Evolutionary conservation across 1,140 invertebrate genomes (phyloP).

Genomic region (Drosophila kikkawai): DNA sequence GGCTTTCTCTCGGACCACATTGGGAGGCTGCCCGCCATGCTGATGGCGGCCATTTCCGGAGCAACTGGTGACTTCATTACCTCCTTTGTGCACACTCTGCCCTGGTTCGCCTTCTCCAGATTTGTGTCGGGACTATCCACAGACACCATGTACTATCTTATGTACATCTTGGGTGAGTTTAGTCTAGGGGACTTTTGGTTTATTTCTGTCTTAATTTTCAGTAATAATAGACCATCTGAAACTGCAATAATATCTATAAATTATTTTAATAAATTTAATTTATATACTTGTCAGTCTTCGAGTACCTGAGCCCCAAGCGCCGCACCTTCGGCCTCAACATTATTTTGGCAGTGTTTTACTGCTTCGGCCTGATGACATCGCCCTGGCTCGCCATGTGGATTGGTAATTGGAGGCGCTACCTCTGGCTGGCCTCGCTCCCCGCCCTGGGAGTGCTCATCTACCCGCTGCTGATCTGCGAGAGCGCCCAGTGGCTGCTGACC

Average conservation of each 20-base stretch:
- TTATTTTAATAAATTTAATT: not conserved
- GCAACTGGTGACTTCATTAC: constrained; percentile 86
- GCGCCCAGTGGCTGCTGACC: constrained; percentile 88
- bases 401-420: constrained; percentile 86
- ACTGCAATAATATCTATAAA: too few species aligned
- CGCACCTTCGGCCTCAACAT: constrained; percentile 87
- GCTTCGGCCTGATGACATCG: constrained; percentile 86
- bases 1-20: constrained; percentile 87
- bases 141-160: constrained; percentile 87
- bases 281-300: constrained; percentile 84
- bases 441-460: constrained; percentile 84
- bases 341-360: constrained; percentile 87
- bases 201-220: too few species aligned
- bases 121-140: constrained; percentile 87
- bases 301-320: constrained; percentile 87
- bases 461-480: constrained; percentile 87
- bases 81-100: constrained; percentile 85
- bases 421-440: constrained; percentile 85
- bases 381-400: constrained; percentile 86
- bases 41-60: constrained; percentile 86
- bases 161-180: constrained; percentile 87
- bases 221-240: too few species aligned
- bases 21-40: constrained; percentile 86
- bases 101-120: constrained; percentile 85
- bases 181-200: not conserved